Evolutionary conservation across 2,113 vertebrate genomes (phyloP), one percentile per base, ranked within the genome.

Genomic region (Macrotis lagotis): DNA sequence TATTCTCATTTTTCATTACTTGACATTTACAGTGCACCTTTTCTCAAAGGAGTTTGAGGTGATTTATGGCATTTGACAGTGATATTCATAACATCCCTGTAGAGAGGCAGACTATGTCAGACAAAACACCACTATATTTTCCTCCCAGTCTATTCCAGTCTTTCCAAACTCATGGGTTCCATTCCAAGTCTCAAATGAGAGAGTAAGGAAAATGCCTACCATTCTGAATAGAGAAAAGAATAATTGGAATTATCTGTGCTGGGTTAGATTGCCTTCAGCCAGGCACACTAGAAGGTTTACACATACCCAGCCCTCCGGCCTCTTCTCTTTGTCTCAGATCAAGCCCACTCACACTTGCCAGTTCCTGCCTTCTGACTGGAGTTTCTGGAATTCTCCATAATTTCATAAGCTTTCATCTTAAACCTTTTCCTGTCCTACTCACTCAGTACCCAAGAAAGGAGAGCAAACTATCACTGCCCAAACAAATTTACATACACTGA

Each of bases 401-500:
- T 83, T 83, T 83, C 66, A 44, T 44, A 83, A 83, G n/a, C 37
- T 44, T 83, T 24, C 7, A 44, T 83, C 66, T 83, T 44, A n/a
- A 83, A 44, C 66, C 16, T 83, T 83, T 83, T 24, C 66, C 19
- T 44, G 7, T 44, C 19, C n/a, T 83, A 83, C 66, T 44, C 19
- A 37, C 37, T 83, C 7, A 24, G 6, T 83, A n/a, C n/a, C 37
- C 31, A 37, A 83, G n/a, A 8, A 5, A 24, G 1, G 24, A 37
- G 14, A 66, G 28, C 28, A 31, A 31, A 28, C 28, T 31, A 3
- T 3, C 31, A 59, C 2, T 3, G 0, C 11, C 0, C 8, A 8
- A 4, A 47, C 26, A 50, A 0, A 3, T 90, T 28, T 6, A 25
- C 1, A 48, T 6, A 25, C 1, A 1, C 3, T 14, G 31, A 25